A percentile compares a stretch with the other conserved stretches of the same genome.
These are phyloP conservation scores for Poicephalus meyeri DNA, from an alignment of 2,113 vertebrate genomes.

Conservation along the genomic window DNA sequence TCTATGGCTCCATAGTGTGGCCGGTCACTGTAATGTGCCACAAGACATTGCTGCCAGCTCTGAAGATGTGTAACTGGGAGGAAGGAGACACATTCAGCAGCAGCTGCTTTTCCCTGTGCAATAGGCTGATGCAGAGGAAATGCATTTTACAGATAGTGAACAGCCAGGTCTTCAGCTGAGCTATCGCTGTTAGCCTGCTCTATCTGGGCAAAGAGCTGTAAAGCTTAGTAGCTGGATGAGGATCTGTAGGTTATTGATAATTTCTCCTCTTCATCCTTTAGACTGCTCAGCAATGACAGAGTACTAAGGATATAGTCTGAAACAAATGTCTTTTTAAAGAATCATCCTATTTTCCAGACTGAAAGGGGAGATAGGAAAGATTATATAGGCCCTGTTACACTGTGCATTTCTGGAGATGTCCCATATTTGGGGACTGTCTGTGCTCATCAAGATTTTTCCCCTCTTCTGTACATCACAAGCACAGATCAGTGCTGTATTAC, in stretches of 20 bases:
- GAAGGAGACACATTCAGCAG: background rate
- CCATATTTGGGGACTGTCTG: background rate
- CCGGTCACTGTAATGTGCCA: fast-evolving
- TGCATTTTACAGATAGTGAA: background rate
- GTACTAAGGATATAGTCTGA: background rate
- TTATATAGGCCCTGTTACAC: background rate
- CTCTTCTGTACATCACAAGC: background rate
- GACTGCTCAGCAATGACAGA: background rate
- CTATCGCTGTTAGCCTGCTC: background rate
- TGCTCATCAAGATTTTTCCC: background rate
- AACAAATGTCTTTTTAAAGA: background rate
- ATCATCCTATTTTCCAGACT: background rate
- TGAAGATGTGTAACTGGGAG: background rate
- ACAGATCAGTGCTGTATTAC: background rate
- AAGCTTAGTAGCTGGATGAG: background rate
- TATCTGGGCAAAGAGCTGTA: background rate
- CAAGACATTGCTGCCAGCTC: background rate
- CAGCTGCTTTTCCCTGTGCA: background rate
- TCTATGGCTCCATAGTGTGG: fast-evolving
- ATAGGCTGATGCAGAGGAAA: background rate
- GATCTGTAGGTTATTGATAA: background rate
- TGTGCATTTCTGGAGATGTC: background rate
- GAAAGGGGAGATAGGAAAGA: background rate
- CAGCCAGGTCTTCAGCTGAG: background rate
- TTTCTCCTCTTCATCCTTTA: background rate